Percentiles rank a stretch among this genome's conserved stretches.
Evolutionary conservation across 2,113 vertebrate genomes (phyloP).

Genomic region (Chauna torquata): DNA sequence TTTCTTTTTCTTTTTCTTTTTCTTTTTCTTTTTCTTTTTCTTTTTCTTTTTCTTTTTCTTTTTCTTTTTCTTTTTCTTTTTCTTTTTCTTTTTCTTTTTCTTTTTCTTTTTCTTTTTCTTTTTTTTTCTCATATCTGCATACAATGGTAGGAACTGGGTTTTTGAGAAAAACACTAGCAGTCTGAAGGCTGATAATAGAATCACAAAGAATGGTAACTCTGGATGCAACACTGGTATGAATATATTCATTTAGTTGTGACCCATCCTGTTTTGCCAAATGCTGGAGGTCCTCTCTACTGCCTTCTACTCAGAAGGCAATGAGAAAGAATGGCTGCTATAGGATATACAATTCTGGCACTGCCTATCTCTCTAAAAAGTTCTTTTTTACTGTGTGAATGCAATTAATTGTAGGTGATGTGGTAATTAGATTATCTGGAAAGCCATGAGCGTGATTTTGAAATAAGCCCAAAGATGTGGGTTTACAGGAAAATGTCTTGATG

Average conservation of each 20-base stretch:
- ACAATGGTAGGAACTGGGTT: not conserved
- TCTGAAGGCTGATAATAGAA: not conserved
- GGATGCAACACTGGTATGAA: not conserved
- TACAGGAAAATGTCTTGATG: not conserved
- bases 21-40: not conserved
- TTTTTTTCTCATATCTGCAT: not conserved
- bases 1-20: not conserved
- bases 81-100: not conserved
- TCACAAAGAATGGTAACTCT: rapidly evolving
- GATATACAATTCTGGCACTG: not conserved
- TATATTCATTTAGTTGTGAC: not conserved
- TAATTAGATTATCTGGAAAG: not conserved
- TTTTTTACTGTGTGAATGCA: not conserved
- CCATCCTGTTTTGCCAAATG: not conserved
- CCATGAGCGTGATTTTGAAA: not conserved
- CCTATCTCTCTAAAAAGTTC: not conserved
- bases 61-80: not conserved
- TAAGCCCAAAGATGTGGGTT: not conserved
- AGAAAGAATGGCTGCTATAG: rapidly evolving
- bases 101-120: not conserved
- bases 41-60: not conserved
- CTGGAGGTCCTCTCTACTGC: not conserved
- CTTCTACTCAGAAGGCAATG: not conserved
- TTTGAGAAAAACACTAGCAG: not conserved
- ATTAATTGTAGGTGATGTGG: not conserved